Evolutionary conservation across 1,140 invertebrate species (phyloP), one percentile per base, ranked within the genome.

Genomic region (Thalassaphorura encarpata): DNA sequence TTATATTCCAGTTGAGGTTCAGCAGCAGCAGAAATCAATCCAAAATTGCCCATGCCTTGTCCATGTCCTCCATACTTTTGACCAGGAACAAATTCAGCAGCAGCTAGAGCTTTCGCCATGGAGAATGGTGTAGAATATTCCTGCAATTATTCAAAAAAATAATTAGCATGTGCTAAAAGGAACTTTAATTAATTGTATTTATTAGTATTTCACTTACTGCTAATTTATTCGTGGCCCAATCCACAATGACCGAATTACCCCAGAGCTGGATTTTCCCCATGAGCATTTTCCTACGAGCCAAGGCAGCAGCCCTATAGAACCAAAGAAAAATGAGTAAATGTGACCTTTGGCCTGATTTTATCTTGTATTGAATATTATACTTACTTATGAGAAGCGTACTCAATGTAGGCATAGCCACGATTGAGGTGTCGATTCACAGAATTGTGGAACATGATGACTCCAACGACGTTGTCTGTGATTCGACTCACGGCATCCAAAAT

Each of bases 341-440:
- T 13, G 11, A 24, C 3, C 26, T 47, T 23, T 13, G 5, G 15
- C 13, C 13, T 47, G 6, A 11, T 36, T n/a, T 36, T 11, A 8
- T 13, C 21, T 36, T 36, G n/a, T n/a, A n/a, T 36, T 36, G 8
- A 36, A 23, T 23, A 3, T 8, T 8, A 47, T 13, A 15, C 40
- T 28, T 50, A 56, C 54, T 31, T 56, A 66, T 92, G 89, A 61
- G 76, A 80, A 40, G 79, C 77, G 64, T 89, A 92, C 67, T 91
- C 87, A 19, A 89, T 83, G 68, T 91, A 90, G 15, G 85, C 85
- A 69, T 87, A 90, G 1, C 87, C 87, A 21, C 87, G 70, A 69
- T 87, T 89, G 54, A 82, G 74, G 18, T 71, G 72, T 47, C 78
- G 78, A 66, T 87, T 77, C 23, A 71, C 69, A n/a, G 71, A 70